Conservation (phyloP, 2,797 vertebrate genomes). For the Gambusia yucatana region DNA sequence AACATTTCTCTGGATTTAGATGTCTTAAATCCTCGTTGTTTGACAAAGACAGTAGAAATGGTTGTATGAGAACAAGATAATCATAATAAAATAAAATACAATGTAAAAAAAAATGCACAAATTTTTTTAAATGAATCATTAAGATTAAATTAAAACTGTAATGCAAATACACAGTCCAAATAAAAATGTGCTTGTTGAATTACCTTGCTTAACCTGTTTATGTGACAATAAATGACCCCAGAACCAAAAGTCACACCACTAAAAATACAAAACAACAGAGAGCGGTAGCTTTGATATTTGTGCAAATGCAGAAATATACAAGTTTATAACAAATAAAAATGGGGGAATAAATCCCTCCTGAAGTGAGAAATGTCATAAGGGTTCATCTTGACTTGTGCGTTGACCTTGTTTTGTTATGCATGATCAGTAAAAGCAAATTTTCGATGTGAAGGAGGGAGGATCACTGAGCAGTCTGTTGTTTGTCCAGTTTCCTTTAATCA, state of each 20-base stretch:
- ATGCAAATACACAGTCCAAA: conserved; percentile 9
- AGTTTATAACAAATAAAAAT: conserved; percentile 73
- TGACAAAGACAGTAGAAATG: conserved; percentile 38
- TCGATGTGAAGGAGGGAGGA: conserved; percentile 6
- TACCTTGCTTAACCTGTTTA: conserved; percentile 44
- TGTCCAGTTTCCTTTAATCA: conserved; percentile 30
- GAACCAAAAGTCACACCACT: conserved; percentile 12
- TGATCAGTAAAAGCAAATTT: conserved; percentile 41
- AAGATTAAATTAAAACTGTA: background rate
- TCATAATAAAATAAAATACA: conserved; percentile 8
- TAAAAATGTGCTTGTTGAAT: conserved; percentile 3
- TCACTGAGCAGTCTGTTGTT: conserved; percentile 30
- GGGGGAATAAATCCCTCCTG: conserved; percentile 76
- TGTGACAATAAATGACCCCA: conserved; percentile 30
- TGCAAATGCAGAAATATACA: conserved; percentile 24
- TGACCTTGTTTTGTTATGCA: conserved; percentile 48
- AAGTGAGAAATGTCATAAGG: conserved; percentile 74
- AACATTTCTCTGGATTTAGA: conserved; percentile 31
- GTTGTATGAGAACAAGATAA: conserved; percentile 23
- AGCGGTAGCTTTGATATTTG: conserved; percentile 20
- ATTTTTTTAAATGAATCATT: conserved; percentile 1
- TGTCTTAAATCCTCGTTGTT: conserved; percentile 42
- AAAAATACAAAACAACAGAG: conserved; percentile 16
- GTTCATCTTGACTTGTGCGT: conserved; percentile 69
- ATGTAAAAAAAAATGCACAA: conserved; percentile 12